phyloP scores from a whole-genome alignment of 1,140 invertebrate species.

The Listronotus bonariensis region DNA sequence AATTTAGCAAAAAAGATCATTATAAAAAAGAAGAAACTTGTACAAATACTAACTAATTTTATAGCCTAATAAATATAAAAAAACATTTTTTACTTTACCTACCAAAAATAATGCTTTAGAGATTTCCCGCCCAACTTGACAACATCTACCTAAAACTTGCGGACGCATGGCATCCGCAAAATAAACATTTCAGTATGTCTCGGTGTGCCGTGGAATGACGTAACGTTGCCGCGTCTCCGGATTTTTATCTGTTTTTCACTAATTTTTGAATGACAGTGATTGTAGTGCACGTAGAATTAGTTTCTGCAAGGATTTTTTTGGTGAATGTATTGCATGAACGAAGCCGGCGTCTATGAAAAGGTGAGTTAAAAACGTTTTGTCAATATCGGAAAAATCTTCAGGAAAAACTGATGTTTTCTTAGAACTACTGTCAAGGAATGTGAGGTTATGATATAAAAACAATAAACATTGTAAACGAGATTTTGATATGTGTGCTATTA shows the following conservation, averaged over 20 bases:
- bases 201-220: constrained; percentile 12
- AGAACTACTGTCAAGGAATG: background rate
- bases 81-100: background rate
- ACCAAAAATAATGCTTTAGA: background rate
- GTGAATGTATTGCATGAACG: constrained; percentile 42
- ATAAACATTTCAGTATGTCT: constrained; percentile 31
- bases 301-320: background rate
- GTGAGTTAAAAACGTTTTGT: constrained; percentile 15
- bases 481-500: too few relatives aligned
- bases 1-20: too few relatives aligned
- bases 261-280: constrained; percentile 3
- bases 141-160: constrained; percentile 1
- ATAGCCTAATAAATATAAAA: too few relatives aligned
- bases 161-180: constrained; percentile 31
- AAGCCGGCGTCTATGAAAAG: constrained; percentile 35
- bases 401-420: background rate
- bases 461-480: too few relatives aligned
- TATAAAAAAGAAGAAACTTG: too few relatives aligned
- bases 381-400: background rate
- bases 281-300: constrained; percentile 1
- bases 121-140: background rate
- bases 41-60: too few relatives aligned
- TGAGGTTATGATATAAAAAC: constrained; percentile 3
- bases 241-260: constrained; percentile 10
- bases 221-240: constrained; percentile 13